Base-by-base conservation (phyloP, 2,113 vertebrate species). In the Macquaria ambigua region DNA sequence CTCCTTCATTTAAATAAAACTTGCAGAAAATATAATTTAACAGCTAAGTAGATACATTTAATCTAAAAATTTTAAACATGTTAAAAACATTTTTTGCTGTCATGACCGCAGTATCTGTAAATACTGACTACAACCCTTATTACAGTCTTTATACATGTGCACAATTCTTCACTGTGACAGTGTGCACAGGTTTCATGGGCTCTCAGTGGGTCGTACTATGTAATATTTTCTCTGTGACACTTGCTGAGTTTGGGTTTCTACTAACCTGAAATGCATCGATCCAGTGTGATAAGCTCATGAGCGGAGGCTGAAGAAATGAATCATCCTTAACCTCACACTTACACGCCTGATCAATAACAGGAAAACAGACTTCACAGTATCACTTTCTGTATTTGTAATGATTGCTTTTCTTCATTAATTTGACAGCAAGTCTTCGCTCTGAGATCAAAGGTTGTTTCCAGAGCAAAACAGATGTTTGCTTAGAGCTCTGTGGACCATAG, bases 391-490 rank as follows among this genome's bases (percentile, higher is more conserved):
- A 56, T 82, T 76, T 68, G 63, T 68, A 79, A 88, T 83, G 59
- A 88, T 85, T 50, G 56, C 23, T 37, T 82, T 90, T 77, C 25
- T 85, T 83, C 75, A 85, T 90, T 89, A 72, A 79, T 86, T 77
- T 90, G 87, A 83, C 86, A 82, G 81, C 62, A 73, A 59, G 61
- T 71, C 84, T 86, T 77, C 25, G 41, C 66, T 76, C 55, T 66
- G 72, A 83, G 90, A 91, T 93, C 92, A 92, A 88, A 91, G 91
- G 87, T 90, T 91, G 85, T 84, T 92, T 91, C 87, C 53, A 59
- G 89, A 91, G 71, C 55, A 67, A 87, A 93, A 91, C 91, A 89
- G 90, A 94, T 93, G 92, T 90, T 85, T 88, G 83, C 86, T 83
- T 52, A 41, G 83, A 88, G 90, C 71, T 91, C 79, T 48, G 78